phyloP scores from a whole-genome alignment of 2,113 vertebrate genomes.

The Gobio gobio region DNA sequence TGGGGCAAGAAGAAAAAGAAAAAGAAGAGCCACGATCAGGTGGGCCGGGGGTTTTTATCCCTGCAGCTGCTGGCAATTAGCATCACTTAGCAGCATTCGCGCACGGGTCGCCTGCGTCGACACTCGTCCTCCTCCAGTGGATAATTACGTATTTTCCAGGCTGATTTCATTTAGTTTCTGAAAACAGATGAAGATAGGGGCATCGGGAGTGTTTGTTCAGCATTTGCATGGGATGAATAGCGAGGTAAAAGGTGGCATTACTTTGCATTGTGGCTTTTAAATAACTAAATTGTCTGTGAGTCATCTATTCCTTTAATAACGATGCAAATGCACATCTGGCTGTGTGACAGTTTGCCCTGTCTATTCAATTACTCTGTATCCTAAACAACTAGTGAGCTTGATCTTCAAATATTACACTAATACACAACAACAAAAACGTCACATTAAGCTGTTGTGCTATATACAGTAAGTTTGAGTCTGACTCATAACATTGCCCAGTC shows the following conservation, averaged over 20 bases:
- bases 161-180: slow-evolving; percentile 61
- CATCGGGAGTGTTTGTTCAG: slow-evolving; percentile 42
- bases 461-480: not conserved
- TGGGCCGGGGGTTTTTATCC: slow-evolving; percentile 66
- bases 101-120: slow-evolving; percentile 45
- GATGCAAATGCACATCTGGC: slow-evolving; percentile 51
- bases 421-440: not conserved
- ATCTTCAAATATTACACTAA: not conserved
- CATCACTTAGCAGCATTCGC: slow-evolving; percentile 49
- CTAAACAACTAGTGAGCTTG: slow-evolving; percentile 20
- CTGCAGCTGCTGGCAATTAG: slow-evolving; percentile 77
- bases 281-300: slow-evolving; percentile 25
- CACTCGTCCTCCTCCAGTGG: slow-evolving; percentile 43
- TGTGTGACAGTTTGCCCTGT: slow-evolving; percentile 10
- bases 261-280: slow-evolving; percentile 46
- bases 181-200: slow-evolving; percentile 55
- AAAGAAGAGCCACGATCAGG: slow-evolving; percentile 99
- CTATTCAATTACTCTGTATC: slow-evolving; percentile 33
- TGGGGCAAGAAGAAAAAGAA: slow-evolving; percentile 99
- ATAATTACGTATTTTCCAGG: slow-evolving; percentile 59
- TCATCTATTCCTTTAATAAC: slow-evolving; percentile 27
- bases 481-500: not conserved
- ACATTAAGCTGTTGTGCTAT: not conserved
- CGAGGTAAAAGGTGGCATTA: slow-evolving; percentile 54
- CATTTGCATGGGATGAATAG: slow-evolving; percentile 42